phyloP scores from a whole-genome alignment of 2,797 vertebrate species.

The Melanitta fusca region DNA sequence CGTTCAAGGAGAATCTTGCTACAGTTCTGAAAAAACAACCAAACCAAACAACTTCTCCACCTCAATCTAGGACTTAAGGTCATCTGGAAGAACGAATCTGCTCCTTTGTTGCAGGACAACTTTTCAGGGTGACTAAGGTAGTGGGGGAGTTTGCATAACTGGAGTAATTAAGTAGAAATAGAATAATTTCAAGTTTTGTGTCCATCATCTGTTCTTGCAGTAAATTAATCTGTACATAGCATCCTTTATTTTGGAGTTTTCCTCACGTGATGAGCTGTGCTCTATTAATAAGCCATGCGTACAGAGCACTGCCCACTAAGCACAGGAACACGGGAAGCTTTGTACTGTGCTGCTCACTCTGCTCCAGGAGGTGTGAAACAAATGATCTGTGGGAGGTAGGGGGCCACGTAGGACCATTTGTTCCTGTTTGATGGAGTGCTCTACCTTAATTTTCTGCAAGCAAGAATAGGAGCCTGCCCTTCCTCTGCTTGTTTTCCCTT shows the following conservation, averaged over 20 bases:
- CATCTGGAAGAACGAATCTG: not conserved
- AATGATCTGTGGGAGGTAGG: not conserved
- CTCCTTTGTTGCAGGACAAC: not conserved
- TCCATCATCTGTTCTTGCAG: not conserved
- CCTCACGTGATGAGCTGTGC: not conserved
- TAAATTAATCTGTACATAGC: not conserved
- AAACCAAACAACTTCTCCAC: not conserved
- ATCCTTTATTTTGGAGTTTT: no score
- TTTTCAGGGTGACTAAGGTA: not conserved
- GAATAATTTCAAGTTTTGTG: not conserved
- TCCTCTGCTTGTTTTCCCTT: not conserved
- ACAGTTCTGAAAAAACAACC: not conserved
- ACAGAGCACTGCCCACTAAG: fast-evolving
- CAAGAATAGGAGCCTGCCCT: not conserved
- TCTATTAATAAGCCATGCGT: fast-evolving
- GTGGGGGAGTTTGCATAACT: not conserved
- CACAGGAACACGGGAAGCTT: not conserved
- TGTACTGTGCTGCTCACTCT: not conserved
- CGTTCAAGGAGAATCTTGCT: not conserved
- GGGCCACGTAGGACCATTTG: not conserved
- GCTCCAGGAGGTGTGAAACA: not conserved
- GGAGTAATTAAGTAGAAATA: not conserved
- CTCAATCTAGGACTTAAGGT: not conserved
- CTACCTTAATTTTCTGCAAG: fast-evolving
- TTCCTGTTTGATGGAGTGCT: not conserved